Base-by-base conservation (phyloP, 2,888 invertebrate species). In the Galerucella nymphaeae region DNA sequence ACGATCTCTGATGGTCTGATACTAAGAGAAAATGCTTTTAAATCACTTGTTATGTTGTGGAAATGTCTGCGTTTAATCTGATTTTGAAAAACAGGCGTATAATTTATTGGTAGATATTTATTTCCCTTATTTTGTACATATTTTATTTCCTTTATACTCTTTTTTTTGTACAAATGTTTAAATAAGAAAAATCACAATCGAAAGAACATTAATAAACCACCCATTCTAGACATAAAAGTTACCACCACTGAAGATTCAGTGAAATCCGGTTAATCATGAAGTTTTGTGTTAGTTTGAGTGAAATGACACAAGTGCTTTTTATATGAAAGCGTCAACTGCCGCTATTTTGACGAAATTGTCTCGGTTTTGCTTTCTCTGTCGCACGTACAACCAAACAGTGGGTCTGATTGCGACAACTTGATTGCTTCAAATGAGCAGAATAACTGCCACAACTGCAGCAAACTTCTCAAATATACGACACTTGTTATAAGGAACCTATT, bases 291-390 rank as follows among this genome's bases (percentile, higher is more conserved):
- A 59, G 38, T 59, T 59, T 8, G 8, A 59, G 30, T 8, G n/a
- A 23, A 70, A 87, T 88, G 88, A 88, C 89, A 88, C 89, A 88
- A 89, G 88, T 89, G 89, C 87, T 88, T 88, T 89, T 89, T 89
- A 89, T 88, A 59, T 55, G 6, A 87, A 88, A 86, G 42, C 66
- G 66, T 48, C 45, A 48, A 69, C 62, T 82, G 81, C 78, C 82
- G 79, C 84, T 86, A 86, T 88, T 88, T 88, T 88, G 88, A 88
- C 87, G 88, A 88, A 88, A 89, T 87, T 87, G 87, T 87, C 87
- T 86, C 83, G 83, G 83, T 84, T 85, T 86, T 85, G 84, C 84
- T 86, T 85, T 84, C 83, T 73, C 23, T 64, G 65, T 72, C 85
- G 84, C 87, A 86, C 62, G 3, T 57, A 87, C 87, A 87, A 87